Conservation (phyloP, 2,888 invertebrate species). For the Phaedon cochleariae region DNA sequence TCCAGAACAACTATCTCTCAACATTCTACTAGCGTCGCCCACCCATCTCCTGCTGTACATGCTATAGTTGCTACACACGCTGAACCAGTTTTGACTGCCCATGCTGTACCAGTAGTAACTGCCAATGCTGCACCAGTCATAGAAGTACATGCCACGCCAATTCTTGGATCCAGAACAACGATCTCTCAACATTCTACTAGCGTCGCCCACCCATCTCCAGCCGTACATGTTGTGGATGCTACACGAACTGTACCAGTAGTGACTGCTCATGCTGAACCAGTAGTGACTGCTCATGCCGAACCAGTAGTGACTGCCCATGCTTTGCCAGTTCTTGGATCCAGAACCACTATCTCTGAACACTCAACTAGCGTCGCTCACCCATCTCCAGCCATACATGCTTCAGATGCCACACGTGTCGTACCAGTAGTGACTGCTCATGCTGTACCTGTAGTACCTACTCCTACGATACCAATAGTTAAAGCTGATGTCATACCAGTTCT, state of each 20-base stretch:
- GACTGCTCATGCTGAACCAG: slow-evolving; percentile 2
- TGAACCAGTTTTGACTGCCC: not conserved
- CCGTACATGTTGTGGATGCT: slow-evolving; percentile 5
- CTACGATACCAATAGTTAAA: not conserved
- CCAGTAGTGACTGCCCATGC: slow-evolving; percentile 9
- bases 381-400: not conserved
- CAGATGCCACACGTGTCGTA: not conserved
- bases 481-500: too few species aligned
- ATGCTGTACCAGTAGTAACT: slow-evolving; percentile 6
- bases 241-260: not conserved
- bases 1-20: slow-evolving; percentile 5
- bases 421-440: not conserved
- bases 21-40: not conserved
- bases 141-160: slow-evolving; percentile 8
- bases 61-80: not conserved
- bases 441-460: not conserved
- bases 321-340: slow-evolving; percentile 1
- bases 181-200: slow-evolving; percentile 11
- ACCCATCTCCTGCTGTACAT: not conserved
- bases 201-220: slow-evolving; percentile 14
- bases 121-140: not conserved
- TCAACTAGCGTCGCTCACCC: slow-evolving; percentile 16
- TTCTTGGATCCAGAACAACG: slow-evolving; percentile 13
- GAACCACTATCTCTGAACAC: slow-evolving; percentile 12
- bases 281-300: not conserved